A percentile compares a stretch with the other conserved stretches of the same genome.
Conservation (phyloP, 1,140 invertebrate species). For the Dendroctonus valens region DNA sequence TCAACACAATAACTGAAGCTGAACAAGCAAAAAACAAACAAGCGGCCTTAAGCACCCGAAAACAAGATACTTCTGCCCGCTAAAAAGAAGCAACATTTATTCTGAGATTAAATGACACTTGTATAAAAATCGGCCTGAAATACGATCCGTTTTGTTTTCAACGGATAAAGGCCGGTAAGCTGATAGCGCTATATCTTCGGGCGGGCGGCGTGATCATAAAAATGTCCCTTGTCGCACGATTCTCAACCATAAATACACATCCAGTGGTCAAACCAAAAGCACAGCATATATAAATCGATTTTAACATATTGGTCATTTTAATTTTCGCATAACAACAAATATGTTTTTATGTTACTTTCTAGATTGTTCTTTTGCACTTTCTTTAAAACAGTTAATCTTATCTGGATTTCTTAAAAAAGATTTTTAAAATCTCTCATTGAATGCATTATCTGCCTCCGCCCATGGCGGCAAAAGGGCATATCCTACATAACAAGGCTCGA, state of each 20-base stretch:
- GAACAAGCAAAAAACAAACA: no score
- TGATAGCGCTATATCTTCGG: constrained; percentile 51
- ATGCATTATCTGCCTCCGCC: constrained; percentile 13
- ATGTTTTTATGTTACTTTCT: no score
- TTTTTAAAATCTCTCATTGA: no score
- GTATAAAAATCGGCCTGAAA: constrained; percentile 47
- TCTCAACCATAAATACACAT: constrained; percentile 40
- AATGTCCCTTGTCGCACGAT: constrained; percentile 45
- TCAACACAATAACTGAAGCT: no score
- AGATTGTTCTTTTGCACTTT: no score
- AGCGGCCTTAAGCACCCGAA: no score
- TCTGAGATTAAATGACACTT: constrained; percentile 46
- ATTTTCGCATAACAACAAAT: no score
- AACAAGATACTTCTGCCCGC: constrained; percentile 15
- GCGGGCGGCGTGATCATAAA: constrained; percentile 49
- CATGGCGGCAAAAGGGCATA: constrained; percentile 18
- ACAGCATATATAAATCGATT: no score
- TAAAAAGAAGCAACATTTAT: constrained; percentile 41
- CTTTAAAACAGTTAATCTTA: no score
- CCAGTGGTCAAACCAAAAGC: constrained; percentile 18
- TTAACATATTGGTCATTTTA: no score
- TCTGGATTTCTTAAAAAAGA: no score
- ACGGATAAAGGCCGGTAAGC: constrained; percentile 50
- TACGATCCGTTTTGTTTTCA: constrained; percentile 51
- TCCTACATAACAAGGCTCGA: constrained; percentile 21